A percentile compares a stretch with the other conserved stretches of the same genome.
Conservation (phyloP, 2,113 vertebrate genomes). For the Ciconia stormi region DNA sequence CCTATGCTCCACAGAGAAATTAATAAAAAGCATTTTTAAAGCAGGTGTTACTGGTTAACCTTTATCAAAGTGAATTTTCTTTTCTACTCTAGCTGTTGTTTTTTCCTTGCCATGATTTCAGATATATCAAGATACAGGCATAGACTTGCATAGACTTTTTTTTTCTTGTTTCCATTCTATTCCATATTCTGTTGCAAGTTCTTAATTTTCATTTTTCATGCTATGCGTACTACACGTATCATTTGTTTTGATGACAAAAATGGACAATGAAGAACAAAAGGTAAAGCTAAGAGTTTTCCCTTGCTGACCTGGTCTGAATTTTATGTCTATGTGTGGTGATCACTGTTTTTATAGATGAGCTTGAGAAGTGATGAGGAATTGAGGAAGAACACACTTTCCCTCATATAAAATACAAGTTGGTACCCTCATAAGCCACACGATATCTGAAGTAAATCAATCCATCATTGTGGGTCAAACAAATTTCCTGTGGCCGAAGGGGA, state of each 20-base stretch:
- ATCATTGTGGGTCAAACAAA: neutral
- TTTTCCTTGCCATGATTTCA: neutral
- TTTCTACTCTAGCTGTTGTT: neutral
- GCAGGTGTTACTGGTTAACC: neutral
- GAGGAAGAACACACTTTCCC: neutral
- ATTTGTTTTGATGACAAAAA: neutral
- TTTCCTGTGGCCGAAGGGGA: neutral
- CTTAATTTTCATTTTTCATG: neutral
- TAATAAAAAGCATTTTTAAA: neutral
- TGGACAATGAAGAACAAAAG: neutral
- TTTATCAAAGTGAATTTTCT: neutral
- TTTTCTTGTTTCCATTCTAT: neutral
- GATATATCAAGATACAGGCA: neutral
- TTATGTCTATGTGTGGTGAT: neutral
- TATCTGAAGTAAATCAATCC: neutral
- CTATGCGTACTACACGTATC: accelerated
- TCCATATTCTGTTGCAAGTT: neutral
- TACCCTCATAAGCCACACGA: neutral
- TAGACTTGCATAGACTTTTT: too few relatives aligned
- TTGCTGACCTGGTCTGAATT: neutral
- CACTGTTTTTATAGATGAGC: neutral
- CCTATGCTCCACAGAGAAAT: neutral
- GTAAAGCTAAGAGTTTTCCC: neutral
- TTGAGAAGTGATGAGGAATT: neutral
- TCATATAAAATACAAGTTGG: neutral